Evolutionary conservation across 2,888 invertebrate species (phyloP).

Genomic region (Drosophila picticornis): DNA sequence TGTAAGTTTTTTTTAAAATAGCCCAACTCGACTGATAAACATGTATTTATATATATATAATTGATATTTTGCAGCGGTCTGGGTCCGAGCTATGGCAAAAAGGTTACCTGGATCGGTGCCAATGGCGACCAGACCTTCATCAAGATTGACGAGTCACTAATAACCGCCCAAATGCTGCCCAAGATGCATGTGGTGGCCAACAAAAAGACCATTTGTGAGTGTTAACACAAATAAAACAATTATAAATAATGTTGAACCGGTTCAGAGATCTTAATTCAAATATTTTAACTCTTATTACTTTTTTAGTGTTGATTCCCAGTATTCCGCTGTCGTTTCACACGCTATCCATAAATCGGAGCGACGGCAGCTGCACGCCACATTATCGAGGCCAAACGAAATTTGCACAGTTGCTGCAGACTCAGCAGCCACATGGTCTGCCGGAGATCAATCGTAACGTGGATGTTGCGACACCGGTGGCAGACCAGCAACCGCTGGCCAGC

Average conservation of each 20-base stretch:
- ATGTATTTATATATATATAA: not conserved
- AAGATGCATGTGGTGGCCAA: constrained; percentile 96
- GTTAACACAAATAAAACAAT: not conserved
- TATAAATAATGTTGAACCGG: not conserved
- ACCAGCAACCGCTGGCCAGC: constrained; percentile 30
- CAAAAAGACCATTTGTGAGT: constrained; percentile 91
- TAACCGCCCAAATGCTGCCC: constrained; percentile 94
- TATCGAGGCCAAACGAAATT: constrained; percentile 94
- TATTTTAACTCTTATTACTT: not conserved
- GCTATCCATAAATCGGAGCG: constrained; percentile 94
- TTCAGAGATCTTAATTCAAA: not conserved
- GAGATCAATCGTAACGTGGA: constrained; percentile 85
- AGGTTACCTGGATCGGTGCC: constrained; percentile 97
- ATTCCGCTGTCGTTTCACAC: constrained; percentile 93
- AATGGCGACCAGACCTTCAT: constrained; percentile 98
- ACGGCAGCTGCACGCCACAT: constrained; percentile 95
- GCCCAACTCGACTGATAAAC: not conserved
- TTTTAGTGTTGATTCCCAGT: constrained; percentile 92
- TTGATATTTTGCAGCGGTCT: constrained; percentile 85
- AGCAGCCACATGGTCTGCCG: constrained; percentile 73
- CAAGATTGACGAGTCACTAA: constrained; percentile 95
- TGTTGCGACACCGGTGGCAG: constrained; percentile 53
- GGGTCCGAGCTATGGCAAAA: constrained; percentile 93
- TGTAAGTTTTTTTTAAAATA: constrained; percentile 68
- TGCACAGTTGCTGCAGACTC: constrained; percentile 89